Base-by-base conservation (phyloP, 2,113 vertebrate genomes). In the Argyrosomus japonicus region DNA sequence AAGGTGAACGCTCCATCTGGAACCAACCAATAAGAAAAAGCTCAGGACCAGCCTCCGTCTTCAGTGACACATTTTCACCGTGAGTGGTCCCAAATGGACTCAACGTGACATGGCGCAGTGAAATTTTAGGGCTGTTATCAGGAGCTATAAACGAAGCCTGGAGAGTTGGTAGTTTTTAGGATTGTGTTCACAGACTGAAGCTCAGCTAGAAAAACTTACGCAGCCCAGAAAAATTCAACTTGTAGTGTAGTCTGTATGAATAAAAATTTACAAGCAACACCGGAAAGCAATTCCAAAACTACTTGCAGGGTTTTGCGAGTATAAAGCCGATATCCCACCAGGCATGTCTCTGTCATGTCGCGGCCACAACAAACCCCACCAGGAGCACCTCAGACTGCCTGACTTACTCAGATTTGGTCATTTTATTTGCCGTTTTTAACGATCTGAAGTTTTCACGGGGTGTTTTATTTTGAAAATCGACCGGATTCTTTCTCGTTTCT, bases 1-100 rank as follows among this genome's bases (percentile, higher is more conserved):
- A 40, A 82, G 4, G 54, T 51, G 36, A 45, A 68, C 23, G 23
- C 47, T 29, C 25, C 51, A 56, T 10, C 71, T 74, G 63, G 3
- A 73, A 19, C 17, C 45, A 32, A 53, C 17, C 13, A 23, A 5
- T 25, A 2, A 50, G 17, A 40, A 56, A 36, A 74, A 77, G 77
- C 70, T 71, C 67, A 23, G 8, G 2, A 43, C 25, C 84, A 75
- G 83, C 87, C 83, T 82, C 85, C 77, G 2, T 83, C 81, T 74
- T 86, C 75, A 89, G 19, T 1, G 76, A 82, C 70, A 72, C 23
- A 76, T 47, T 79, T 47, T 5, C 43, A 64, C 19, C 29, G 14
- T 18, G 12, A 76, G 43, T 2, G 43, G 61, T 15, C 62, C 68
- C 27, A 0, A 47, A 40, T 36, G 2, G 36, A 1, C n/a, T 40